Evolutionary conservation across 2,888 invertebrate species (phyloP).

Genomic region (Eupsilia transversa): DNA sequence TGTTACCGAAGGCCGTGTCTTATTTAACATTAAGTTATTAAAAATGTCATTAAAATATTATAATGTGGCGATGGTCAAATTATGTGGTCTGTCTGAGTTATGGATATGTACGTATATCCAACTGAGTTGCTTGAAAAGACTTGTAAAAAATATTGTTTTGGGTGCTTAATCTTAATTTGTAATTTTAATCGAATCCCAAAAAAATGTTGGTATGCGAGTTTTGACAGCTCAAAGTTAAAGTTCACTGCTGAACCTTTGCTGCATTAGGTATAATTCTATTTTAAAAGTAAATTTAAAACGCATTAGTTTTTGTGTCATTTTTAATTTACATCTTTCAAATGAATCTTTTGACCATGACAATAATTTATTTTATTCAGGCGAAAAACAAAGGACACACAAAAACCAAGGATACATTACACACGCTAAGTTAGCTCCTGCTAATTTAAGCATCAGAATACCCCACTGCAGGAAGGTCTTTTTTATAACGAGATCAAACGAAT

Average conservation of each 20-base stretch:
- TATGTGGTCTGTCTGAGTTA: too few relatives aligned
- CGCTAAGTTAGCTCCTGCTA: neutral
- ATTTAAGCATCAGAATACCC: neutral
- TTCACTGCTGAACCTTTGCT: neutral
- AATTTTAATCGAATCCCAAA: neutral
- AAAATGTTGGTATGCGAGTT: neutral
- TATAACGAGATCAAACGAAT: neutral
- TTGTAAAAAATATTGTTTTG: neutral
- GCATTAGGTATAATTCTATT: neutral
- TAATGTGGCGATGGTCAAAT: too few relatives aligned
- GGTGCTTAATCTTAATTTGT: neutral
- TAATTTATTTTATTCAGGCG: conserved; percentile 1
- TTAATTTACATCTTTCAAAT: neutral
- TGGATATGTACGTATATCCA: neutral
- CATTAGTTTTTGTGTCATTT: conserved; percentile 4
- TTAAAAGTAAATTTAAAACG: conserved; percentile 7
- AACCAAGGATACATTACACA: neutral
- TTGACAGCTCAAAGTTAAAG: neutral
- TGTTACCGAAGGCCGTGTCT: too few relatives aligned
- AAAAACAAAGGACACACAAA: too few relatives aligned
- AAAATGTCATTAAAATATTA: conserved; percentile 15
- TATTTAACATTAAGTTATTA: too few relatives aligned
- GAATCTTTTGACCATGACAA: neutral
- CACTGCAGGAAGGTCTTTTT: neutral
- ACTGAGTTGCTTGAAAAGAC: neutral